Base-by-base conservation (phyloP, 1,140 invertebrate species). In the Rhynchophorus ferrugineus region DNA sequence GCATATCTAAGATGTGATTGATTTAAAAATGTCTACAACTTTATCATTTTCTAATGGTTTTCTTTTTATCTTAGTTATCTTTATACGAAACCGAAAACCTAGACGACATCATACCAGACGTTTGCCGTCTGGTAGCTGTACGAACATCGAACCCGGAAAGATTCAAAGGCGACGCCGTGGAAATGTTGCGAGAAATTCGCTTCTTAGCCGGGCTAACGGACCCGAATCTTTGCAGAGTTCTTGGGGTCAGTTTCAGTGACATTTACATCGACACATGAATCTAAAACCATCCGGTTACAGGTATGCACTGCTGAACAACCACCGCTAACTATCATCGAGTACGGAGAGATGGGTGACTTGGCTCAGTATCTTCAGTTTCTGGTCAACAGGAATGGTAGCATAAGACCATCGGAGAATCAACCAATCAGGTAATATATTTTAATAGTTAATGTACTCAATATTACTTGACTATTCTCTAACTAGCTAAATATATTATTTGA, bases 291-390 rank as follows among this genome's bases (percentile, higher is more conserved):
- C n/a, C 18, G 8, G 13, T 29, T 34, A 6, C 18, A 51, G 49
- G 49, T 72, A 13, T 84, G 84, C 64, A 67, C 73, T 3, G 68
- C 68, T 16, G 78, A 79, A 47, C 71, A 81, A 47, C 82, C 82
- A 3, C 75, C 81, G 8, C 84, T 82, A 75, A 79, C 84, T 56
- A 77, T 90, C 20, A 78, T 87, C 47, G 87, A 91, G 68, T 87
- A 87, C 67, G 83, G 83, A 58, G 84, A 85, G 60, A 78, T 84
- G 54, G 85, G 86, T n/a, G 86, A 89, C 71, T 75, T 90, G 11
- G 80, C 82, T 62, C 83, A 88, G 66, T 85, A 85, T 70, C 74
- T 89, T 44, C 75, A 77, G 57, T 78, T 69, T 54, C 50, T 69
- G 14, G 61, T 64, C n/a, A 68, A 65, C 45, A 63, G 61, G 56